Percentiles rank a stretch among this genome's conserved stretches.
These are phyloP conservation scores for Heteropelma amictum DNA, from an alignment of 2,888 invertebrate species.

Conservation along the genomic window DNA sequence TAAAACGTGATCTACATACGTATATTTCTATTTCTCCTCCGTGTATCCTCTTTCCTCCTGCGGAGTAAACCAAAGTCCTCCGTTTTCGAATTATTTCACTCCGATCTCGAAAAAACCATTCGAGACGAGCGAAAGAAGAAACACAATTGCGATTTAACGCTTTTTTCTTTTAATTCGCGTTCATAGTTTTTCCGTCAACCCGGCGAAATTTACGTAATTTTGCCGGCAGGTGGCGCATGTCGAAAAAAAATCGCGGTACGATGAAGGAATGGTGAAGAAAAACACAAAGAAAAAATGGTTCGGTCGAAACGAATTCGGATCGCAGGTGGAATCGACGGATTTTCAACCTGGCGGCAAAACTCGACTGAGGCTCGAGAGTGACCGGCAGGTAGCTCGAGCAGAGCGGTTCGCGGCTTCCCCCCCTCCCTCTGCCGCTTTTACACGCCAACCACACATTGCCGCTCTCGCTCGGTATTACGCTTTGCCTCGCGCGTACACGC, in stretches of 20 bases:
- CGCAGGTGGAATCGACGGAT: constrained; percentile 67
- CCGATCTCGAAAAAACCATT: too few species aligned
- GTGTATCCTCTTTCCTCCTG: background rate
- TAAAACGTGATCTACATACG: background rate
- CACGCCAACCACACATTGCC: background rate
- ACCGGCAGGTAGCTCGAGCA: constrained; percentile 74
- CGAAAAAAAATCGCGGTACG: background rate
- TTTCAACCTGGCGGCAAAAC: constrained; percentile 76
- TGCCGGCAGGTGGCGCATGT: background rate
- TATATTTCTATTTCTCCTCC: background rate
- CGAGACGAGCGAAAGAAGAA: too few species aligned
- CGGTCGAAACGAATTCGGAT: background rate
- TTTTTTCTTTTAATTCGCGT: too few species aligned
- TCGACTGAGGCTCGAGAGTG: constrained; percentile 50
- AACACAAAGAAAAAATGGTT: background rate
- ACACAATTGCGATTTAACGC: too few species aligned
- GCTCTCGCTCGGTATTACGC: background rate
- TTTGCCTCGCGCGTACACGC: background rate
- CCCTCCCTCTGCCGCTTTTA: constrained; percentile 5
- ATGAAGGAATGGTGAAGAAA: background rate
- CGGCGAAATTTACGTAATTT: too few species aligned
- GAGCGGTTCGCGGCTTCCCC: constrained; percentile 59
- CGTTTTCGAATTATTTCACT: too few species aligned
- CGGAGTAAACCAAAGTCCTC: background rate
- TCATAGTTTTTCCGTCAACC: too few species aligned